A percentile compares a stretch with the other conserved stretches of the same genome.
phyloP scores from a whole-genome alignment of 2,797 vertebrate genomes.

The Ptychadena robeensis region DNA sequence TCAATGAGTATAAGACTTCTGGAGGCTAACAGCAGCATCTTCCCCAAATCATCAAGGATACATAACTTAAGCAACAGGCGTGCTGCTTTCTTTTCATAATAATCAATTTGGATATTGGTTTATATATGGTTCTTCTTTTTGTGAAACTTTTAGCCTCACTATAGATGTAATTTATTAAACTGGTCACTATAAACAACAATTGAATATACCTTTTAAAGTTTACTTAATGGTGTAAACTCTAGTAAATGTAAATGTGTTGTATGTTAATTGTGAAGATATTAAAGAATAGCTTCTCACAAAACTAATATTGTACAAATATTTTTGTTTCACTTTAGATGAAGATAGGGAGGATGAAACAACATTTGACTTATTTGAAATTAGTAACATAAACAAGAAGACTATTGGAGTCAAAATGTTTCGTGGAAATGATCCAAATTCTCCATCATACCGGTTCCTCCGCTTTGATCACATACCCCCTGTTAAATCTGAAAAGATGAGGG shows the following conservation, averaged over 20 bases:
- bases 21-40: too few relatives aligned
- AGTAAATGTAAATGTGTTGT: not conserved
- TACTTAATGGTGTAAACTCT: not conserved
- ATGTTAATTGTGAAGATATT: too few relatives aligned
- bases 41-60: too few relatives aligned
- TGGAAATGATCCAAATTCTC: slow-evolving; percentile 81
- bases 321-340: slow-evolving; percentile 74
- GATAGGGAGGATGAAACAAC: slow-evolving; percentile 81
- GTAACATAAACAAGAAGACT: slow-evolving; percentile 90
- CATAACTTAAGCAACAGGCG: too few relatives aligned
- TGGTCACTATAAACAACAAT: not conserved
- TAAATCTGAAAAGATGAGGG: slow-evolving; percentile 77
- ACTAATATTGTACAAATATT: not conserved
- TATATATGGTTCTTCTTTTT: not conserved
- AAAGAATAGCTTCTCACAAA: too few relatives aligned
- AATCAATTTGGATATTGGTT: not conserved
- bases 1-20: too few relatives aligned
- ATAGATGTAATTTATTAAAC: not conserved
- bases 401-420: slow-evolving; percentile 91
- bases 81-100: not conserved
- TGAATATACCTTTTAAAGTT: not conserved
- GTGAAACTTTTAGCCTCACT: not conserved
- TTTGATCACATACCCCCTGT: slow-evolving; percentile 93
- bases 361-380: slow-evolving; percentile 93
- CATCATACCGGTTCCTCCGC: slow-evolving; percentile 92